Evolutionary conservation across 2,113 vertebrate genomes (phyloP).

Genomic region (Apistogramma diplotaenia): DNA sequence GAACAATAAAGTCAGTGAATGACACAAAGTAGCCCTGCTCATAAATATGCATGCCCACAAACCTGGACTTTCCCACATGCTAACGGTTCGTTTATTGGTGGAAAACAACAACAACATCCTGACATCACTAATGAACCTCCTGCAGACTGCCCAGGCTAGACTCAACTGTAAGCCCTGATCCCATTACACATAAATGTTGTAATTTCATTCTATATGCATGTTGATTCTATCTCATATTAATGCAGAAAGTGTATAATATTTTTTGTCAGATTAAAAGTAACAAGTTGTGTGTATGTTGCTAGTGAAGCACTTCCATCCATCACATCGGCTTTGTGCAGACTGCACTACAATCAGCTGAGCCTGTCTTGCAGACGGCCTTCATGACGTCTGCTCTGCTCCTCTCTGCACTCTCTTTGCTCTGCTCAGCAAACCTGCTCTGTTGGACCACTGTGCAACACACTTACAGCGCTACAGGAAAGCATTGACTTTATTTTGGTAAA

Average conservation of each 20-base stretch:
- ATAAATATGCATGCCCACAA: constrained; percentile 3
- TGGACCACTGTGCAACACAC: not conserved
- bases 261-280: not conserved
- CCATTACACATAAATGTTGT: too few species aligned
- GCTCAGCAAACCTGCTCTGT: not conserved
- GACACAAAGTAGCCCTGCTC: not conserved
- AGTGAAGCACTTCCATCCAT: rapidly evolving
- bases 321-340: not conserved
- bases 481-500: not conserved
- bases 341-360: too few species aligned
- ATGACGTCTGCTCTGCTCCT: too few species aligned
- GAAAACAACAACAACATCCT: not conserved
- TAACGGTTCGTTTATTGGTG: not conserved
- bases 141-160: not conserved
- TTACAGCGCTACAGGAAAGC: not conserved
- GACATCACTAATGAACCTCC: constrained; percentile 11
- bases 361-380: too few species aligned
- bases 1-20: not conserved
- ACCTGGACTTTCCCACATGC: not conserved
- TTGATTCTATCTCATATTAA: not conserved
- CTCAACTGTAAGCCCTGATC: too few species aligned
- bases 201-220: not conserved
- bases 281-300: not conserved
- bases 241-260: not conserved
- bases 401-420: too few species aligned